These are phyloP conservation scores for Parasteatoda lunata DNA, from an alignment of 2,888 invertebrate species.

Conservation along the genomic window DNA sequence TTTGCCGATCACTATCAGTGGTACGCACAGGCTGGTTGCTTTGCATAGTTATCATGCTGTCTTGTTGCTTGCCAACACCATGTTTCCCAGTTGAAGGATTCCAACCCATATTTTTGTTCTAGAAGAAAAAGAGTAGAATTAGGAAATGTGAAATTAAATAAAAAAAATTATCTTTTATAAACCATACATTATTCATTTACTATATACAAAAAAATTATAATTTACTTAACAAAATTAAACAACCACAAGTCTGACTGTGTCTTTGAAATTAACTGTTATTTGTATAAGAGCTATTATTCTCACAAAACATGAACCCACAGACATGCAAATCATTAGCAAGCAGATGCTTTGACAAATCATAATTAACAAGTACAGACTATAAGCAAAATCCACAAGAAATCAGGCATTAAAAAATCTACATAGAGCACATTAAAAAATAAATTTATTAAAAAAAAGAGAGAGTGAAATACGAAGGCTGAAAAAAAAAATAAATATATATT, in stretches of 20 bases:
- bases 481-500: too few species aligned
- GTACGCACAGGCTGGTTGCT: slow-evolving; percentile 7
- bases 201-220: background rate
- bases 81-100: slow-evolving; percentile 60
- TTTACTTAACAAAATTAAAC: background rate
- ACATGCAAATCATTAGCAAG: too few species aligned
- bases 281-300: too few species aligned
- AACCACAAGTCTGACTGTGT: background rate
- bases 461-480: too few species aligned
- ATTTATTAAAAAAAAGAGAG: too few species aligned
- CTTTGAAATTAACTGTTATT: too few species aligned
- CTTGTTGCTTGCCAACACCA: slow-evolving; percentile 41
- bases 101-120: slow-evolving; percentile 63
- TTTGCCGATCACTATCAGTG: slow-evolving; percentile 39
- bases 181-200: background rate
- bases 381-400: too few species aligned
- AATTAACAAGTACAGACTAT: too few species aligned
- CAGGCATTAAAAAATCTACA: too few species aligned
- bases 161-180: background rate
- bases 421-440: too few species aligned
- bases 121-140: background rate
- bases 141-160: background rate
- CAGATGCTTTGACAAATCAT: too few species aligned
- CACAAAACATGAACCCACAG: too few species aligned
- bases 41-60: slow-evolving; percentile 1